Percentiles rank a stretch among this genome's conserved stretches.
Evolutionary conservation across 2,888 invertebrate species (phyloP).

Genomic region (Acholoe squamosa): DNA sequence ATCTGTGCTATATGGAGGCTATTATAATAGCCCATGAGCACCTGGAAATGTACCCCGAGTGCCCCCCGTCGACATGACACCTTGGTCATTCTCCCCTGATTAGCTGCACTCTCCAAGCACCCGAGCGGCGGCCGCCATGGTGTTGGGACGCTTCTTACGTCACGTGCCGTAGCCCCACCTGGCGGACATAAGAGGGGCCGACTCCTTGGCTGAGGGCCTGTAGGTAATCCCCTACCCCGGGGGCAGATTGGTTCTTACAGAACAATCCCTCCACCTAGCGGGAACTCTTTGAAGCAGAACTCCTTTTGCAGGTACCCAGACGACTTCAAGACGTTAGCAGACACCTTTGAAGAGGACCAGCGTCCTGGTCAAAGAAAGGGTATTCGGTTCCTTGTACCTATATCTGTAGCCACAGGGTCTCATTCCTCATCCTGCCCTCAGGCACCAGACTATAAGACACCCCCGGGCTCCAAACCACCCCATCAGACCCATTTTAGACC

Average conservation of each 20-base stretch:
- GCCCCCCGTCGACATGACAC: not conserved
- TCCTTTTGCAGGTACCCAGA: not conserved
- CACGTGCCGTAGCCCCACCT: constrained; percentile 14
- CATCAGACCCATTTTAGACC: too few relatives aligned
- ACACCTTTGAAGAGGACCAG: not conserved
- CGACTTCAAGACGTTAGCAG: constrained; percentile 18
- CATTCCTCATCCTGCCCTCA: not conserved
- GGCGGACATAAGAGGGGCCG: not conserved
- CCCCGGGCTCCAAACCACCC: too few relatives aligned
- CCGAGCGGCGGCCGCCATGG: not conserved
- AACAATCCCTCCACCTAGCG: not conserved
- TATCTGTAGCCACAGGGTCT: not conserved
- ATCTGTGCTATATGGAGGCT: not conserved
- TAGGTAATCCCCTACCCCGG: not conserved
- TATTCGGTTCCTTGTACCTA: not conserved
- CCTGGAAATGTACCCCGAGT: not conserved
- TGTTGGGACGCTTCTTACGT: not conserved
- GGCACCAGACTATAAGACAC: not conserved
- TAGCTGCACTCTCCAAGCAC: constrained; percentile 39
- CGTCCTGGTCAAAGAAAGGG: not conserved
- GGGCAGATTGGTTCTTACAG: not conserved
- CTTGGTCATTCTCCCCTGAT: not conserved
- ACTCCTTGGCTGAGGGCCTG: not conserved
- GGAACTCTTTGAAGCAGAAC: constrained; percentile 13
- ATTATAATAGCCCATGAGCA: not conserved